Evolutionary conservation across 2,797 vertebrate species (phyloP), one percentile per base, ranked within the genome.

Genomic region (Salmo trutta): DNA sequence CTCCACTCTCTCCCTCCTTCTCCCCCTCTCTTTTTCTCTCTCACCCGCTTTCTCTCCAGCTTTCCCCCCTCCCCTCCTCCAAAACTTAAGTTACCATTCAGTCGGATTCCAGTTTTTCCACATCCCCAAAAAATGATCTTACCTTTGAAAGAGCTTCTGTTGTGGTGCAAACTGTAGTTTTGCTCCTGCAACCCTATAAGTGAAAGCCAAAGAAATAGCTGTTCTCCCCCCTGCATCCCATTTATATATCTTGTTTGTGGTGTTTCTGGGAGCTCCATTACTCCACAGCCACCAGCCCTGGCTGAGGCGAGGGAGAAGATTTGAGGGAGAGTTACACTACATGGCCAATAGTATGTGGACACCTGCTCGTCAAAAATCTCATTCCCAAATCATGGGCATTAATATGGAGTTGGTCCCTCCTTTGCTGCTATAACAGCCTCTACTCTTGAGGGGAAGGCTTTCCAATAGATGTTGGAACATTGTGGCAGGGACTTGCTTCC

Each of bases 241-340:
- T 94, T 93, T 92, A 86, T 93, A 92, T 91, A 90, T 93, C 88
- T 92, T 90, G 88, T 92, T 92, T 83, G 88, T 83, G 85, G 83
- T 87, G 79, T 64, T 64, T 64, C 59, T 79, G 89, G 83, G 87
- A 87, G 82, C 86, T 90, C 90, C 86, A 92, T 93, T 93, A 92
- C 89, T 91, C 86, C 86, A 81, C 85, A 82, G 86, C 91, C 90
- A 6, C 17, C 76, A 89, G 86, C 84, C 67, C 86, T 87, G 86
- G 81, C 77, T 47, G 77, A 54, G 70, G 74, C 79, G 83, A 75
- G 65, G 76, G 29, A 29, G 12, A 31, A 68, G 71, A 74, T 19
- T 24, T 66, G 41, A 21, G 69, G 47, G 27, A 71, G 62, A 90
- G 89, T 90, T 88, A 85, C 90, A 90, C 89, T 27, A 27, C 8